Evolutionary conservation across 1,140 invertebrate species (phyloP).

Genomic region (Melipona quadrifasciata): DNA sequence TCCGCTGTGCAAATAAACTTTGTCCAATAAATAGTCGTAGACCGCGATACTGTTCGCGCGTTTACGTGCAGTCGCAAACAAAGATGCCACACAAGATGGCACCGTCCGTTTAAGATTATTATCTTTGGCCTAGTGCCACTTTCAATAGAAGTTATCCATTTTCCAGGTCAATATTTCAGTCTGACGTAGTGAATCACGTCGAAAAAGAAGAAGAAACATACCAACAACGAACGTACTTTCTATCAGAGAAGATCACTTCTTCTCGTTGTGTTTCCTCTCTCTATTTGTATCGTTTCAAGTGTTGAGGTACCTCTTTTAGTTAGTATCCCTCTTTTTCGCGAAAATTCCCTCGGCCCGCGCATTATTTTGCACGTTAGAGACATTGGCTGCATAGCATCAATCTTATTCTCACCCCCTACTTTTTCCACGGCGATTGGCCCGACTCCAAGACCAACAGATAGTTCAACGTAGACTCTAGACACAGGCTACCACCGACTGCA

Average conservation of each 20-base stretch:
- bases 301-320: neutral
- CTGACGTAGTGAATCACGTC: neutral
- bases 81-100: slow-evolving; percentile 53
- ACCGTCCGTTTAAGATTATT: slow-evolving; percentile 49
- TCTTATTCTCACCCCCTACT: slow-evolving; percentile 43
- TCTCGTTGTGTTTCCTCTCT: too few species aligned
- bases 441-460: slow-evolving; percentile 53
- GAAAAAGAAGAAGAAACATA: too few species aligned
- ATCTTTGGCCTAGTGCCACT: slow-evolving; percentile 50
- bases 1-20: slow-evolving; percentile 44
- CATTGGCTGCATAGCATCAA: slow-evolving; percentile 15
- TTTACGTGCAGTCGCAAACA: slow-evolving; percentile 45
- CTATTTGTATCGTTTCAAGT: neutral
- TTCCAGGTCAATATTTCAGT: slow-evolving; percentile 23
- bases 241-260: too few species aligned
- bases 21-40: slow-evolving; percentile 50
- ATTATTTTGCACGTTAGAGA: slow-evolving; percentile 16
- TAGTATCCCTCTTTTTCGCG: neutral
- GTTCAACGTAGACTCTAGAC: slow-evolving; percentile 47
- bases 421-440: slow-evolving; percentile 42
- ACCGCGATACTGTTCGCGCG: slow-evolving; percentile 37
- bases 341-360: neutral
- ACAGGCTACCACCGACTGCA: slow-evolving; percentile 42
- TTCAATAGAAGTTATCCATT: slow-evolving; percentile 46
- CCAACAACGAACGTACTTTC: too few species aligned